Percentiles rank a stretch among this genome's conserved stretches.
Conservation (phyloP, 2,113 vertebrate genomes). For the Poicephalus gulielmi region DNA sequence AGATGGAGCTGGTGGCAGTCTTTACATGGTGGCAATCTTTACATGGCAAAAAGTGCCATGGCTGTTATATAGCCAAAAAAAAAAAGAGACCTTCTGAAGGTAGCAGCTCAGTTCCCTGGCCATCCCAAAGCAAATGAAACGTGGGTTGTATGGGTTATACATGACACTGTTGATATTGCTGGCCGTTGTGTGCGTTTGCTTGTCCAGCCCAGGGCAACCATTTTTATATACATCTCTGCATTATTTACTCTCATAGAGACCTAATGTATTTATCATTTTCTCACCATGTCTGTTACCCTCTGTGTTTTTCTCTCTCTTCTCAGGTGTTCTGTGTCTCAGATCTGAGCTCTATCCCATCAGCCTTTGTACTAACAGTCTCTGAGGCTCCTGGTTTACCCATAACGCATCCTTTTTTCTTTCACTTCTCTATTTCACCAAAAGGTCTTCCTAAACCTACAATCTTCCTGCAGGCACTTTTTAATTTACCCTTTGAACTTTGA, state of each 20-base stretch:
- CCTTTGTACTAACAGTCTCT: slow-evolving; percentile 91
- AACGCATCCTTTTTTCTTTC: slow-evolving; percentile 80
- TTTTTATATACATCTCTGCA: slow-evolving; percentile 75
- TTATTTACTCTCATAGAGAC: slow-evolving; percentile 73
- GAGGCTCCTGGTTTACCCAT: slow-evolving; percentile 84
- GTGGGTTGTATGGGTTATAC: background rate
- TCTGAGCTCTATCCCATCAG: slow-evolving; percentile 85
- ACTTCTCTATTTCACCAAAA: slow-evolving; percentile 81
- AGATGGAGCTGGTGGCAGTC: background rate
- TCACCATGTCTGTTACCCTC: slow-evolving; percentile 81
- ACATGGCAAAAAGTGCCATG: background rate
- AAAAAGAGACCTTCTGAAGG: background rate
- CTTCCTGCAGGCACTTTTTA: slow-evolving; percentile 78
- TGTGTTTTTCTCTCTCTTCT: slow-evolving; percentile 87
- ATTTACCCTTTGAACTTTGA: slow-evolving; percentile 71
- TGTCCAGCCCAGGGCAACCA: slow-evolving; percentile 53
- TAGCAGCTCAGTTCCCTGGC: background rate
- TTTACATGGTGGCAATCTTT: background rate
- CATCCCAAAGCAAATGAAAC: background rate
- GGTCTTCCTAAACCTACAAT: slow-evolving; percentile 79
- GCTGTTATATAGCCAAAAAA: background rate
- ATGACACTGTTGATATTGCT: background rate
- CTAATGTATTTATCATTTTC: slow-evolving; percentile 80
- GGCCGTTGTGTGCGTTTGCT: background rate
- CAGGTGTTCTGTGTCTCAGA: slow-evolving; percentile 94